phyloP scores from a whole-genome alignment of 2,888 invertebrate genomes.

The Siphlonurus alternatus region DNA sequence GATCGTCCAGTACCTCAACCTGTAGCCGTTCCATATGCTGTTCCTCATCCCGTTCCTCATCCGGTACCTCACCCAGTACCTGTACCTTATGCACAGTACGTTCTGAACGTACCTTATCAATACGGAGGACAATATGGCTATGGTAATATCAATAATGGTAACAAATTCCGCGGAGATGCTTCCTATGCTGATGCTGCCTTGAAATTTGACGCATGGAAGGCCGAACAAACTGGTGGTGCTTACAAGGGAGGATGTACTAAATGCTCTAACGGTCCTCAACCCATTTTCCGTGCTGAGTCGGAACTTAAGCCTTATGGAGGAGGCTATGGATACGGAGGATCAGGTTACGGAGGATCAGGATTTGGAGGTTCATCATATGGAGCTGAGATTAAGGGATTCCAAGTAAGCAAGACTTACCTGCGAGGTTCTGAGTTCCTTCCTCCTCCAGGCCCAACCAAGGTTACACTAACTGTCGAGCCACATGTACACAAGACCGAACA shows the following conservation, averaged over 20 bases:
- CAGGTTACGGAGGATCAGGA: background rate
- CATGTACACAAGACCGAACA: background rate
- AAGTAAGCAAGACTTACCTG: background rate
- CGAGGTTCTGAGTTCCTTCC: background rate
- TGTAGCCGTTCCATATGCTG: constrained; percentile 19
- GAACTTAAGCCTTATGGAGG: background rate
- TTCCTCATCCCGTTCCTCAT: constrained; percentile 20
- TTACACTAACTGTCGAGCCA: background rate
- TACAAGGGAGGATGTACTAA: background rate
- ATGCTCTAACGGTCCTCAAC: no score
- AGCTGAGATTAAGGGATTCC: background rate
- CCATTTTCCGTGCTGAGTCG: background rate
- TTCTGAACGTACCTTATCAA: constrained; percentile 1
- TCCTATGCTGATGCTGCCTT: background rate
- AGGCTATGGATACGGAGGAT: background rate
- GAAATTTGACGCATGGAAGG: background rate
- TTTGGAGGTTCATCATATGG: background rate
- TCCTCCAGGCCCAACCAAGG: background rate
- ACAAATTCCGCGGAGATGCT: background rate
- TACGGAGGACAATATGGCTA: background rate
- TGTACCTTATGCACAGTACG: constrained; percentile 12
- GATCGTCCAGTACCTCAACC: constrained; percentile 24
- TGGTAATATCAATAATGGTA: background rate
- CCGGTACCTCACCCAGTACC: constrained; percentile 12
- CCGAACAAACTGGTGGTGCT: background rate